Conservation (phyloP, 1,140 invertebrate genomes). For the Lethocerus indicus region DNA sequence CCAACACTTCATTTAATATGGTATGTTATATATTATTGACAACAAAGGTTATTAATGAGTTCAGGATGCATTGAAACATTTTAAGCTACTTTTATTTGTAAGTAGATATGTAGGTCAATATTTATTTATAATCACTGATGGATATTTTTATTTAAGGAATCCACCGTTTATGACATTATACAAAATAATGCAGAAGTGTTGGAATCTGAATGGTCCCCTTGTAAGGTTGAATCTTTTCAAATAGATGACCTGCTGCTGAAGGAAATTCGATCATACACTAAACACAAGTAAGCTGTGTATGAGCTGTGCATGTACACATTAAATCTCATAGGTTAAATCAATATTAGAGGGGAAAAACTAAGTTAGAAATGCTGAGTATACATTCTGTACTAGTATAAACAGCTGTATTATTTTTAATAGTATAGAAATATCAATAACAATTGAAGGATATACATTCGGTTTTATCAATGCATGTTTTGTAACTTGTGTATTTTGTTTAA, state of each 20-base stretch:
- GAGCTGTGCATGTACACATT: no score
- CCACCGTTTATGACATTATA: neutral
- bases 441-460: no score
- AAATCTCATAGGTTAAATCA: no score
- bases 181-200: neutral
- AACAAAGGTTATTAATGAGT: neutral
- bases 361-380: no score
- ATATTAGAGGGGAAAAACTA: no score
- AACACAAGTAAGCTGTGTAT: conserved; percentile 6
- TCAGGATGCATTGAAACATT: neutral
- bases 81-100: neutral
- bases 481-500: no score
- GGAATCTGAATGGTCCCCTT: neutral
- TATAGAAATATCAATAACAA: no score
- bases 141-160: neutral
- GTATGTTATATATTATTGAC: neutral
- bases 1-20: neutral
- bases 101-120: neutral
- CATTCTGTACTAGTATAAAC: no score
- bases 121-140: neutral
- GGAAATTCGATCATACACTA: neutral
- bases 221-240: neutral
- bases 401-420: no score
- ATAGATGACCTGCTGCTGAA: neutral
- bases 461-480: no score